Base-by-base conservation (phyloP, 2,113 vertebrate species). In the Anarrhichthys ocellatus region DNA sequence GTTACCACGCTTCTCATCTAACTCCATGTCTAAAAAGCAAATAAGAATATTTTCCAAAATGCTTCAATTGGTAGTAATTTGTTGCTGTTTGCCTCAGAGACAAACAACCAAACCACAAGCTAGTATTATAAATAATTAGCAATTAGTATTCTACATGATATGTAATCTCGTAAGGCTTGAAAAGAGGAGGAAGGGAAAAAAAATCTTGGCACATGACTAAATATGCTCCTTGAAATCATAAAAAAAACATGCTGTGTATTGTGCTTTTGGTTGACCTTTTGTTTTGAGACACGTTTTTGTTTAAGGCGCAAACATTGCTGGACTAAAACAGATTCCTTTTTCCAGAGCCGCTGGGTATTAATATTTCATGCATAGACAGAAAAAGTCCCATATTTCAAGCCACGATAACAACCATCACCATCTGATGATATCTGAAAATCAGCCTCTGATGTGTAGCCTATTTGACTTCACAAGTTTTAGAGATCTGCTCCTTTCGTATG, bases 351-450 rank as follows among this genome's bases (percentile, higher is more conserved):
- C 1, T 5, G 27, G 27, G 20, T 74, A 68, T 86, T 78, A 79
- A 87, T 86, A 84, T 86, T 86, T 72, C 4, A 80, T 72, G 38
- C 24, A 64, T 8, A 69, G 48, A 56, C 34, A 73, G 32, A 73
- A 27, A 77, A 77, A 81, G 63, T 56, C 38, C 27, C n/a, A 40
- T 71, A 27, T 74, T 70, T 83, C 52, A 48, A 64, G 46, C 64
- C 38, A 20, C 54, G 34, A 27, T 9, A 68, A 80, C 75, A 42
- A 78, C 40, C 70, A 67, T 50, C 40, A 36, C 46, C 46, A 71
- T 56, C 46, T 32, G 14, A 63, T 46, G 32, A 15, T 27, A 27
- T 58, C 50, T 0, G 18, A 27, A 46, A 66, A 76, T 54, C n/a
- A 34, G 67, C 65, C 2, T 32, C 36, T 29, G 20, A 17, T 67